Evolutionary conservation across 2,797 vertebrate species (phyloP).

Genomic region (Eleutherodactylus coqui): DNA sequence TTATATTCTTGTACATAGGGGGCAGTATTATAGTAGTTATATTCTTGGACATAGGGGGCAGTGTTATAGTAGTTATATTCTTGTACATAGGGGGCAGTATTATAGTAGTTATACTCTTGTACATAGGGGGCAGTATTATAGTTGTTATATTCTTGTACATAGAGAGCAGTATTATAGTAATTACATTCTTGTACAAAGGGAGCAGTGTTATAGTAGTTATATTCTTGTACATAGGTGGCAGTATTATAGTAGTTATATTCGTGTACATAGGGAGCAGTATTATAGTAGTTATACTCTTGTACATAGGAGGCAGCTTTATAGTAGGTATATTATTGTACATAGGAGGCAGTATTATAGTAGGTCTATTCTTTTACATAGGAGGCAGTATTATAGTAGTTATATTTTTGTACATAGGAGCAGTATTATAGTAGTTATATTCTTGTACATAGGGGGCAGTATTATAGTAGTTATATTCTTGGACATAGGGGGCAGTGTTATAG

Average conservation of each 20-base stretch:
- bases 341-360: background rate
- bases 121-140: background rate
- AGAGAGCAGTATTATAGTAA: too few relatives aligned
- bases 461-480: background rate
- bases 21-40: background rate
- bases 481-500: background rate
- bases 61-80: background rate
- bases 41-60: background rate
- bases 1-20: background rate
- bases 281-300: background rate
- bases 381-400: background rate
- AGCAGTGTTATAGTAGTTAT: background rate
- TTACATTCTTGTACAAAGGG: too few relatives aligned
- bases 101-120: constrained; percentile 2
- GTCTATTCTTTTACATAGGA: background rate
- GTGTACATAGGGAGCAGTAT: background rate
- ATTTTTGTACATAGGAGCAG: background rate
- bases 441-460: background rate
- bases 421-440: background rate
- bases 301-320: background rate
- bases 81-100: background rate
- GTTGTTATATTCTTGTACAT: background rate
- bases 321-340: background rate
- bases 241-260: constrained; percentile 1
- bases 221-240: background rate